Evolutionary conservation across 2,113 vertebrate species (phyloP).

Genomic region (Cairina moschata): DNA sequence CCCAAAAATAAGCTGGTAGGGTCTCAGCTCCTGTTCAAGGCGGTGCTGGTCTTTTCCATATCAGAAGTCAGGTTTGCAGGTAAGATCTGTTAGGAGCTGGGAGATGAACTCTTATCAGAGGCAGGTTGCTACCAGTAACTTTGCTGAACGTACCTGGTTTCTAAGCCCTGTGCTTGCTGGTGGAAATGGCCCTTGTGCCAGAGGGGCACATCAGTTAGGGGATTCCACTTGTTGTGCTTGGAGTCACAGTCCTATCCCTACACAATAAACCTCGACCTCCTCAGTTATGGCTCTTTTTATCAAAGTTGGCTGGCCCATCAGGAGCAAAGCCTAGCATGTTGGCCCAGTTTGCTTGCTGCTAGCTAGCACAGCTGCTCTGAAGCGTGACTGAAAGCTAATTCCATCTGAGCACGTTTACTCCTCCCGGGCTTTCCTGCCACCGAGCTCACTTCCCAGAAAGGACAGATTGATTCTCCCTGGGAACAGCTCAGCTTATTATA

Average conservation of each 20-base stretch:
- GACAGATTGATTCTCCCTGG: slow-evolving; percentile 44
- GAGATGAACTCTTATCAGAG: not conserved
- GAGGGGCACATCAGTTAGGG: not conserved
- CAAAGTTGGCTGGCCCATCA: slow-evolving; percentile 3
- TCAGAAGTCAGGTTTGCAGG: not conserved
- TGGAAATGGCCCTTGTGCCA: not conserved
- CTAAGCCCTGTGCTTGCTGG: not conserved
- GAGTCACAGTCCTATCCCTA: not conserved
- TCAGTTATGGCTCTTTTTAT: not conserved
- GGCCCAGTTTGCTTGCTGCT: slow-evolving; percentile 13
- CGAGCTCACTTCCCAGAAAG: slow-evolving; percentile 28
- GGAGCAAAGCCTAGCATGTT: not conserved
- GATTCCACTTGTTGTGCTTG: not conserved
- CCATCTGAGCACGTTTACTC: slow-evolving; percentile 44
- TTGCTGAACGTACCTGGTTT: not conserved
- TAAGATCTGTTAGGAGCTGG: not conserved
- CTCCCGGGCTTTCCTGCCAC: slow-evolving; percentile 41
- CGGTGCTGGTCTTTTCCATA: not conserved
- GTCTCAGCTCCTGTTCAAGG: not conserved
- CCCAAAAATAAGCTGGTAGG: not conserved
- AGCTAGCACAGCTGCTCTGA: slow-evolving; percentile 40
- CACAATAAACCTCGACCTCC: not conserved
- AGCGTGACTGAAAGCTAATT: slow-evolving; percentile 66
- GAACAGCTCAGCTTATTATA: slow-evolving; percentile 68
- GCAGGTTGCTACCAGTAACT: not conserved